These are phyloP conservation scores for Syngnathus acus DNA, from an alignment of 2,797 vertebrate species.

Conservation along the genomic window DNA sequence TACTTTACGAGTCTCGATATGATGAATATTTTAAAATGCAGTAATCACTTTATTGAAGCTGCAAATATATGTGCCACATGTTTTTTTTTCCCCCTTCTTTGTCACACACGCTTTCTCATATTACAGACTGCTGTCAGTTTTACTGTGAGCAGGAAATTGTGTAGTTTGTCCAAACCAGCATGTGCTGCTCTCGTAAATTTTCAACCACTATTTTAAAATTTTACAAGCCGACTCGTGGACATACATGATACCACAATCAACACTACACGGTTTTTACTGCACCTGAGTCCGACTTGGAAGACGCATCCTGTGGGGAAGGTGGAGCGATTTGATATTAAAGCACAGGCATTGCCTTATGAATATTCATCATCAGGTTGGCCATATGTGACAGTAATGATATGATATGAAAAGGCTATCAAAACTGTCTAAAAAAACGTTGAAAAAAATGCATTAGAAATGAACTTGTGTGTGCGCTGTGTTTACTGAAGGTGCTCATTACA, in stretches of 20 bases:
- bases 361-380: background rate
- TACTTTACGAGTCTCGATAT: conserved; percentile 17
- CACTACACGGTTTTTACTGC: background rate
- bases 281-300: background rate
- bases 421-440: background rate
- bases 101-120: background rate
- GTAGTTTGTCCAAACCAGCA: background rate
- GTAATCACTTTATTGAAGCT: conserved; percentile 44
- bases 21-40: conserved; percentile 41
- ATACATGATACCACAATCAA: background rate
- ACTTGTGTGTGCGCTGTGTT: background rate
- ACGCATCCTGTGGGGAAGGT: background rate
- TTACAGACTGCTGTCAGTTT: background rate
- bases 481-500: conserved; percentile 3
- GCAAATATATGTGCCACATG: conserved; percentile 15
- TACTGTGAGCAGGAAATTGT: background rate
- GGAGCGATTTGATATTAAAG: background rate
- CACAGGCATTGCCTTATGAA: background rate
- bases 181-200: background rate
- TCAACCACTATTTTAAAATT: background rate
- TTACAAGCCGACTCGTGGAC: background rate
- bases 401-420: background rate
- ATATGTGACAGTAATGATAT: background rate
- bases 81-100: background rate
- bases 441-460: background rate